Conservation (phyloP, 2,113 vertebrate genomes). For the Mustela nigripes region DNA sequence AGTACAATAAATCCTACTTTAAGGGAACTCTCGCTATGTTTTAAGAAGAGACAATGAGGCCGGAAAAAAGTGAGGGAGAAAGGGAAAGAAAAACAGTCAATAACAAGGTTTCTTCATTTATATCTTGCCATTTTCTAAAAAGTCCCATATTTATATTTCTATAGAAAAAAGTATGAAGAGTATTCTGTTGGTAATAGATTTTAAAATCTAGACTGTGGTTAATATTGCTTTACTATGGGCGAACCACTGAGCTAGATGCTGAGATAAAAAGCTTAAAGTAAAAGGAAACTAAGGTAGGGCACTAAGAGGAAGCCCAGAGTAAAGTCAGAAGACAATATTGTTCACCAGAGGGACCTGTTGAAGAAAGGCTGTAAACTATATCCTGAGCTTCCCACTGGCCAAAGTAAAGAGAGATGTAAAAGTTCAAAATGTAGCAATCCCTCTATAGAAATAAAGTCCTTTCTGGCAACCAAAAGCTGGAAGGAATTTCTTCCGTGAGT, state of each 20-base stretch:
- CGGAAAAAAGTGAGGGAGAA: not conserved
- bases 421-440: not conserved
- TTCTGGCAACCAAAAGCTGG: not conserved
- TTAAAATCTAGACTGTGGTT: not conserved
- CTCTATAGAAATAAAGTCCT: not conserved
- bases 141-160: not conserved
- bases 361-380: not conserved
- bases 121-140: not conserved
- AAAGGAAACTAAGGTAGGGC: not conserved
- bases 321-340: not conserved
- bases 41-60: slow-evolving; percentile 58
- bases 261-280: not conserved
- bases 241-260: not conserved
- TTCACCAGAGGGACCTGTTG: not conserved
- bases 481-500: not conserved
- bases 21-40: slow-evolving; percentile 68
- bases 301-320: not conserved
- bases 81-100: not conserved
- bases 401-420: not conserved
- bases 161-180: not conserved
- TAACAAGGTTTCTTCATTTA: not conserved
- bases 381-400: not conserved
- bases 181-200: not conserved
- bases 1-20: slow-evolving; percentile 77
- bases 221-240: not conserved